phyloP scores from a whole-genome alignment of 2,113 vertebrate genomes.

The Eudyptes chrysolophus region DNA sequence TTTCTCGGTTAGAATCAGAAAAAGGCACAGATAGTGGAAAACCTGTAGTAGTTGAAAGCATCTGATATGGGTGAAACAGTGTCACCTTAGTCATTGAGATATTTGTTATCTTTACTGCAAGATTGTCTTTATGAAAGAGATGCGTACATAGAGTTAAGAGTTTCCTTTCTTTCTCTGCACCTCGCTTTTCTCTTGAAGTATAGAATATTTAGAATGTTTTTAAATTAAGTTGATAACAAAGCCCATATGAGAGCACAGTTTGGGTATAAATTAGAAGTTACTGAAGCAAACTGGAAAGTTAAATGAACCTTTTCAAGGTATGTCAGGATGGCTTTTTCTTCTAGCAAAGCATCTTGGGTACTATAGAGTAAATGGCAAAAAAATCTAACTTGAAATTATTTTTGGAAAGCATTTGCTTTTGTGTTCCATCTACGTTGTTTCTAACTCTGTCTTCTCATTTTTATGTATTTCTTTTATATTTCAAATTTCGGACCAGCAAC shows the following conservation, averaged over 20 bases:
- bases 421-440: background rate
- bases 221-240: background rate
- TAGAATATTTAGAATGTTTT: background rate
- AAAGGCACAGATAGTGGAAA: background rate
- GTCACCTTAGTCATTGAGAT: background rate
- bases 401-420: background rate
- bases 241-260: background rate
- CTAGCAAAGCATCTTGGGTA: background rate
- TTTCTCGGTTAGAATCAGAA: background rate
- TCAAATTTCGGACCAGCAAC: background rate
- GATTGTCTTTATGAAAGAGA: background rate
- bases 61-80: background rate
- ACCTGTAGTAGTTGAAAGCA: background rate
- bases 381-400: rapidly evolving
- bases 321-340: background rate
- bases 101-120: background rate
- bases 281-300: background rate
- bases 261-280: background rate
- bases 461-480: background rate
- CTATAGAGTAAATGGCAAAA: background rate
- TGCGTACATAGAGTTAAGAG: background rate
- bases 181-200: background rate
- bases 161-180: background rate
- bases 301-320: background rate
- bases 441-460: background rate